Evolutionary conservation across 1,140 invertebrate species (phyloP).

Genomic region (Caenorhabditis remanei): DNA sequence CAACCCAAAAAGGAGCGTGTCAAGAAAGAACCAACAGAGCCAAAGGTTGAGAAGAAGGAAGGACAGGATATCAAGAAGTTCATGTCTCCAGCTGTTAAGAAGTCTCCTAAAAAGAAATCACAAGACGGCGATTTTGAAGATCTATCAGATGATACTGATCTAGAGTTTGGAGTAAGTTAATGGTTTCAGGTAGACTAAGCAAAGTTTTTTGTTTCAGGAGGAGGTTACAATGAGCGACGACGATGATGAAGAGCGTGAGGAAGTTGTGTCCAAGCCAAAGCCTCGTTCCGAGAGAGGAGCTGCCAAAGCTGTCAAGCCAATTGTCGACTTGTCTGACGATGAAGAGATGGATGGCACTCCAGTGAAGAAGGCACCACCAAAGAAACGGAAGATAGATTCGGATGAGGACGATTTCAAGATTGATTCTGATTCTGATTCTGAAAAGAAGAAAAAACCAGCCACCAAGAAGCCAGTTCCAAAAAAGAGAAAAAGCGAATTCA

Average conservation of each 20-base stretch:
- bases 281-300: conserved; percentile 58
- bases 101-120: conserved; percentile 8
- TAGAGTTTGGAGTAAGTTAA: conserved; percentile 13
- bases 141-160: not conserved
- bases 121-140: conserved; percentile 8
- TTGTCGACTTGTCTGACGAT: not conserved
- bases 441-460: conserved; percentile 66
- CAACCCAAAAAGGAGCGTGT: conserved; percentile 55
- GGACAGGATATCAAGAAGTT: conserved; percentile 55
- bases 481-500: conserved; percentile 82
- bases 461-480: conserved; percentile 10
- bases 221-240: not conserved
- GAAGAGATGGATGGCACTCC: not conserved
- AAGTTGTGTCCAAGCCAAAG: conserved; percentile 49
- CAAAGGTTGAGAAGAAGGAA: conserved; percentile 61
- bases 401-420: conserved; percentile 39
- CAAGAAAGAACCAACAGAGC: conserved; percentile 57
- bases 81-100: not conserved
- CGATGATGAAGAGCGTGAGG: conserved; percentile 58
- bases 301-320: not conserved
- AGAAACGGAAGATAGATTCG: conserved; percentile 26
- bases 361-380: not conserved
- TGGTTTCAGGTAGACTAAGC: not conserved
- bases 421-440: not conserved
- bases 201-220: conserved; percentile 5